Base-by-base conservation (phyloP, 1,140 invertebrate species). In the Aleiodes sp. region DNA sequence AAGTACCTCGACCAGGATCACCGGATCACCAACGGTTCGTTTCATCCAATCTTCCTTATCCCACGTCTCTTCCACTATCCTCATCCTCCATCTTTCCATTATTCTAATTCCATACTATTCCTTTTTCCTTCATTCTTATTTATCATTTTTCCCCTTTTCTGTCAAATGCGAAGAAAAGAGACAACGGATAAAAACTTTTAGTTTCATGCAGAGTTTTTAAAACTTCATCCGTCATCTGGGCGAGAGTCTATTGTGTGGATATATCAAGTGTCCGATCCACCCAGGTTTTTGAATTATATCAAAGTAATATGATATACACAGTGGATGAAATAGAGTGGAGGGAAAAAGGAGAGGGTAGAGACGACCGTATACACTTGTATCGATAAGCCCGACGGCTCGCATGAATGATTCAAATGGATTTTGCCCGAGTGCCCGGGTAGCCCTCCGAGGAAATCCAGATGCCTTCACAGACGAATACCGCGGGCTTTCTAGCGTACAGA, bases 321-420 rank as follows among this genome's bases (percentile, higher is more conserved):
- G 46, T 52, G n/a, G n/a, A n/a, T 12, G 7, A 7, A 46, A 7
- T 7, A n/a, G 41, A 9, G 8, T 8, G 21, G 3, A 24, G 10
- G 46, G 46, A 9, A 21, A 21, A 24, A 21, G 43, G 43, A 8
- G 2, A 24, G 46, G 21, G 46, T 43, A 43, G 6, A n/a, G n/a
- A 43, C 39, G 7, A 52, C 2, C 21, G 26, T 37, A 66, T 57
- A 37, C 46, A 37, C 43, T 52, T 56, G 46, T 66, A 57, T 33
- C 31, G 46, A 56, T 66, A 56, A 66, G 65, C 65, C 31, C 46
- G 39, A 26, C 8, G 28, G 28, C 35, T 56, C 56, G 56, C 56
- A 68, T 68, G 37, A 68, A 68, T 68, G 56, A 68, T 60, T 68
- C 65, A 68, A 61, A 60, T 31, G 56, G 65, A 68, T 61, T 68